Percentiles rank a stretch among this genome's conserved stretches.
Conservation (phyloP, 2,888 invertebrate species). For the Eilema caniola region DNA sequence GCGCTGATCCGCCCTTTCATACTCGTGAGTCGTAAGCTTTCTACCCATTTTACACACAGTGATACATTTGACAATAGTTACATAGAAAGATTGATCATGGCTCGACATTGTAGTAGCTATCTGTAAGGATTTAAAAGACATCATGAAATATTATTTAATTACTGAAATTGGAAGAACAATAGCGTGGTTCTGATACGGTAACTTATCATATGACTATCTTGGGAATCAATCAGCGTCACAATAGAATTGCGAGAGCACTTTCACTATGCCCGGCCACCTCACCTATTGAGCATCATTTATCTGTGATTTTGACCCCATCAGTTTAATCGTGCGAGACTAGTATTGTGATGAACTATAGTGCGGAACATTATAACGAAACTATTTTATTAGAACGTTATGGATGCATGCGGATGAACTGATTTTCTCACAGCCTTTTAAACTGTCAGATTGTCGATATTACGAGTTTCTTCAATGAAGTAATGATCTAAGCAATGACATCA, state of each 20-base stretch:
- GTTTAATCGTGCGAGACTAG: constrained; percentile 55
- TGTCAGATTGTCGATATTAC: constrained; percentile 33
- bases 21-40: constrained; percentile 14
- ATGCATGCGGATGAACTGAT: constrained; percentile 38
- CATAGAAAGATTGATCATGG: background rate
- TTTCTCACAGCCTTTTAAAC: constrained; percentile 45
- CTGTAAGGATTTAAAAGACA: constrained; percentile 24
- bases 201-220: constrained; percentile 66
- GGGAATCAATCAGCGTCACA: constrained; percentile 74
- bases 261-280: constrained; percentile 63
- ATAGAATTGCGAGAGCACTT: constrained; percentile 74
- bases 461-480: constrained; percentile 23
- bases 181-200: constrained; percentile 63
- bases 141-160: constrained; percentile 58
- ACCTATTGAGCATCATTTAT: constrained; percentile 67
- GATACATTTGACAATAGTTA: background rate
- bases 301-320: constrained; percentile 68
- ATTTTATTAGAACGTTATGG: constrained; percentile 39
- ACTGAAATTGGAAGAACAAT: constrained; percentile 72
- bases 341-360: constrained; percentile 48
- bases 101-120: background rate
- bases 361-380: constrained; percentile 32
- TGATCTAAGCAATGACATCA: constrained; percentile 36
- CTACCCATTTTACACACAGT: background rate
- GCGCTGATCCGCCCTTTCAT: background rate